Percentiles rank a stretch among this genome's conserved stretches.
These are phyloP conservation scores for Tyto alba DNA, from an alignment of 2,113 vertebrate species.

Conservation along the genomic window DNA sequence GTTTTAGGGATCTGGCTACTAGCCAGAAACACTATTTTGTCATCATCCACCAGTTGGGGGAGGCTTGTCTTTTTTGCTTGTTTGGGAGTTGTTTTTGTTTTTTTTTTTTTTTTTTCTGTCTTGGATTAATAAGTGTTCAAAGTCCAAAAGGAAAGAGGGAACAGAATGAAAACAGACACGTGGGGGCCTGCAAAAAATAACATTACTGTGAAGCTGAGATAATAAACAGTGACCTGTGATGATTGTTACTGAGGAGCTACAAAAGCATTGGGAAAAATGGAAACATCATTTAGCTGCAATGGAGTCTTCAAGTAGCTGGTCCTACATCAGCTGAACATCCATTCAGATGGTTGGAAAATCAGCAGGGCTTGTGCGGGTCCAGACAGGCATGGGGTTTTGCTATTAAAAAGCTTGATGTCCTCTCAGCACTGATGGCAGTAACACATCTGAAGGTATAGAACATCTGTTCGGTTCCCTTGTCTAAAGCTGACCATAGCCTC, in stretches of 20 bases:
- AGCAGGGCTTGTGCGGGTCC: neutral
- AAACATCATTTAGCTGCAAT: neutral
- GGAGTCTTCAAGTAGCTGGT: neutral
- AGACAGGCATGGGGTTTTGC: neutral
- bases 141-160: neutral
- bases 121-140: neutral
- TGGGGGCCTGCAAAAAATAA: slow-evolving; percentile 28
- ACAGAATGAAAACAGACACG: slow-evolving; percentile 37
- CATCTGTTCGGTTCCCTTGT: neutral
- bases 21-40: neutral
- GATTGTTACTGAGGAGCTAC: neutral
- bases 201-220: neutral
- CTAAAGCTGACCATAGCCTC: neutral
- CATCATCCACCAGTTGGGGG: neutral
- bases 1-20: neutral
- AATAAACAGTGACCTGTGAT: slow-evolving; percentile 44
- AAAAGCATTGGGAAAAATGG: neutral
- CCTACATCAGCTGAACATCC: neutral
- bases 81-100: too few relatives aligned
- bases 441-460: neutral
- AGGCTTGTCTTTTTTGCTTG: neutral
- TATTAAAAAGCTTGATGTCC: neutral
- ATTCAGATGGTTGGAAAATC: neutral
- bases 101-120: neutral
- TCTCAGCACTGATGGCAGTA: neutral